Base-by-base conservation (phyloP, 2,888 invertebrate species). In the Cosmopolites sordidus region DNA sequence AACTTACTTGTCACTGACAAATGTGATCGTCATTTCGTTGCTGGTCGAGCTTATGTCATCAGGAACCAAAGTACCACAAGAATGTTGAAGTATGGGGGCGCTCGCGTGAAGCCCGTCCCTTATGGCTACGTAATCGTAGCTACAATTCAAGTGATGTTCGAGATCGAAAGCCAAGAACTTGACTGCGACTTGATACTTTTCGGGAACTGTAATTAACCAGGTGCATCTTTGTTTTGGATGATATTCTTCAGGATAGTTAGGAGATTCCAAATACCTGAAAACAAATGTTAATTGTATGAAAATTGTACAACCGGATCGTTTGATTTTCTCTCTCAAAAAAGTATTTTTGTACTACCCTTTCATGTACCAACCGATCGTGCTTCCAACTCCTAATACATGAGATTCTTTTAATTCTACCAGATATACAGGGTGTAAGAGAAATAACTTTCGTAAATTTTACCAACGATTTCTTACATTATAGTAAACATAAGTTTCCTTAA, bases 111-210 rank as follows among this genome's bases (percentile, higher is more conserved):
- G 84, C 0, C 96, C 96, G 70, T 97, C 96, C 30, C 92, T 79
- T 1, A 98, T 86, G 72, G 96, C 94, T 16, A 98, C 86, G 70
- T 88, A 94, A 72, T 98, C 98, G 71, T 97, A 98, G 22, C 92
- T 90, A 73, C 98, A 98, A 63, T 90, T 92, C 72, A 97, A 96
- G 69, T 97, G 96, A 74, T 95, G 94, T 76, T 98, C 98, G 59
- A 98, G 88, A 79, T 97, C 95, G 73, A 98, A 97, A 0, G 94
- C 92, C 68, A 95, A 92, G 75, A 98, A 96, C 70, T 92, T 88
- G 38, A 98, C 79, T 0, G 93, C 93, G 51, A 79, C 79, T 73
- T 88, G 87, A 72, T 83, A 90, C 48, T 84, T 88, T 67, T 87
- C 86, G 2, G 94, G 92, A 0, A 95, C 96, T 0, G 90, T 87